Evolutionary conservation across 2,888 invertebrate genomes (phyloP).

Genomic region (Cheilosia vernalis): DNA sequence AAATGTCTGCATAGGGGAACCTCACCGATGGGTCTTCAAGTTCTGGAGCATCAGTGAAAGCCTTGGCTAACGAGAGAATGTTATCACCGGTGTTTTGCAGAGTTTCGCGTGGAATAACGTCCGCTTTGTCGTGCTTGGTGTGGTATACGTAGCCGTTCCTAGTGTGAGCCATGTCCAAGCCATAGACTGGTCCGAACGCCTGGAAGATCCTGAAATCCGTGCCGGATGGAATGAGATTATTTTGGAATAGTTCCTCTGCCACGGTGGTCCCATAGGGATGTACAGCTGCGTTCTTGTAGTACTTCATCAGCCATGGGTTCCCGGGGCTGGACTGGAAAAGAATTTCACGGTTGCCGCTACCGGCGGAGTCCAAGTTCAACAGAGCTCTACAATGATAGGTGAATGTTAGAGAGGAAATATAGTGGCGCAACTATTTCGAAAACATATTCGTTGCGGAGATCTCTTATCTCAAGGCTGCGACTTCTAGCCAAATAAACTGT

Average conservation of each 20-base stretch:
- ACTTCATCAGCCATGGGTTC: constrained; percentile 87
- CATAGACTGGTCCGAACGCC: constrained; percentile 85
- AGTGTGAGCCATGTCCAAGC: constrained; percentile 89
- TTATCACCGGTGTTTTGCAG: constrained; percentile 90
- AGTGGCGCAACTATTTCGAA: not conserved
- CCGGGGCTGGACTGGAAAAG: constrained; percentile 94
- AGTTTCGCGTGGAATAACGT: constrained; percentile 86
- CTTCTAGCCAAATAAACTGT: not conserved
- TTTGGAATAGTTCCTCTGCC: constrained; percentile 87
- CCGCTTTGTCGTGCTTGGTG: constrained; percentile 87
- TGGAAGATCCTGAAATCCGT: constrained; percentile 88
- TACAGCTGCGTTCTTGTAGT: constrained; percentile 83
- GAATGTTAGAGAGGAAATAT: not conserved
- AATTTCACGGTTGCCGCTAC: constrained; percentile 94
- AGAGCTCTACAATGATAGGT: constrained; percentile 85
- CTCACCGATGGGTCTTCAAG: constrained; percentile 79
- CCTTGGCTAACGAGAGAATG: constrained; percentile 85
- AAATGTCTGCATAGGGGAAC: not conserved
- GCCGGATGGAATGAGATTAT: constrained; percentile 87
- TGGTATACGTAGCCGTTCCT: constrained; percentile 91
- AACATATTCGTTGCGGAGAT: not conserved
- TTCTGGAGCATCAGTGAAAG: constrained; percentile 83
- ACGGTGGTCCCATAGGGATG: constrained; percentile 86
- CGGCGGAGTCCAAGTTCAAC: constrained; percentile 95
- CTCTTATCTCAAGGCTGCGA: no score